These are phyloP conservation scores for Iselma pallidipennis DNA, from an alignment of 2,888 invertebrate genomes.

Conservation along the genomic window DNA sequence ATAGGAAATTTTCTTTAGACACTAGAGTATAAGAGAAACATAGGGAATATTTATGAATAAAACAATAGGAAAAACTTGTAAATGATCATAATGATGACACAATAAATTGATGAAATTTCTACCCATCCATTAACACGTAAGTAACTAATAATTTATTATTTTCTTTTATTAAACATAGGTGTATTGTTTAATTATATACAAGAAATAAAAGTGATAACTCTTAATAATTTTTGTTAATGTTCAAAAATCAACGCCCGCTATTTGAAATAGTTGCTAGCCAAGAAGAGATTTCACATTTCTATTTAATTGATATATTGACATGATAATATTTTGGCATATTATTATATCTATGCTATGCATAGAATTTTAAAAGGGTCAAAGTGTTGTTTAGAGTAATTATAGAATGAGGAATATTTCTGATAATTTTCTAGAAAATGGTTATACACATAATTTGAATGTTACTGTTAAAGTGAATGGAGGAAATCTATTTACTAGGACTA, in stretches of 20 bases:
- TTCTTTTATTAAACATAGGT: not conserved
- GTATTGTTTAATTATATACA: too few species aligned
- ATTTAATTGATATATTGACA: not conserved
- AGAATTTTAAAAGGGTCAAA: not conserved
- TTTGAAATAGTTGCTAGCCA: not conserved
- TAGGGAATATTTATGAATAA: not conserved
- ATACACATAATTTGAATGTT: not conserved
- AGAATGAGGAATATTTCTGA: not conserved
- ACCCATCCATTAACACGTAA: not conserved
- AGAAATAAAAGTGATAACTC: not conserved
- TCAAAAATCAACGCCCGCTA: not conserved
- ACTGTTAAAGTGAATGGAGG: not conserved
- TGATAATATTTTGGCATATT: not conserved
- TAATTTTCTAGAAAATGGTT: not conserved
- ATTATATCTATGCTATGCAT: too few species aligned
- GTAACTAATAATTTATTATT: not conserved
- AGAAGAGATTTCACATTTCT: not conserved
- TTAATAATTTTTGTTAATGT: not conserved
- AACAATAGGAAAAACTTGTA: not conserved
- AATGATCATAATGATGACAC: not conserved
- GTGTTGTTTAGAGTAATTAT: not conserved
- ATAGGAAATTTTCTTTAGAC: too few species aligned
- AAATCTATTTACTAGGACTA: not conserved
- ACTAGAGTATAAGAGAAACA: too few species aligned
- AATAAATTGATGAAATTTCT: not conserved